Base-by-base conservation (phyloP, 2,888 invertebrate genomes). In the Ypsolopha sequella region DNA sequence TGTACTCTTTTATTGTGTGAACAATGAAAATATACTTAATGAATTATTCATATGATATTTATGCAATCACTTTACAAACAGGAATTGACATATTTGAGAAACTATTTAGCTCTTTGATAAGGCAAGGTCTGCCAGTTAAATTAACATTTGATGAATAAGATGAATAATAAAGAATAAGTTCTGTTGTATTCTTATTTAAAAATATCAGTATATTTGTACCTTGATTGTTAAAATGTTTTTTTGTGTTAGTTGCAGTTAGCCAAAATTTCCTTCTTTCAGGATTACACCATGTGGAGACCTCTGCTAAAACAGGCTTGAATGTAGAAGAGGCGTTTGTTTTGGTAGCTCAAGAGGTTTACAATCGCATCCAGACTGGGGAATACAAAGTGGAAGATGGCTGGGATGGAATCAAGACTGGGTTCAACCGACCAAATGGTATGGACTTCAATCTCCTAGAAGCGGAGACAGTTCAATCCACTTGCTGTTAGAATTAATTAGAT, bases 351-450 rank as follows among this genome's bases (percentile, higher is more conserved):
- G 96, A 97, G 76, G 94, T 95, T 4, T 95, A 95, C 76, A 93
- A 94, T 66, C 91, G 95, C 71, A 94, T 98, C 65, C 93, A 95
- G 66, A 93, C 92, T 10, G 97, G 97, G 11, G 96, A 97, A 82
- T 96, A 98, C 70, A 94, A 94, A 74, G 91, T 96, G 1, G 95
- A 95, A 69, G 97, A 97, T 57, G 98, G 97, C 10, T 98, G 98
- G 97, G 98, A 98, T 68, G 98, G 98, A 6, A 96, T 98, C 51
- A 98, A 98, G 79, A 94, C 95, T 36, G 98, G 98, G 34, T 95
- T 95, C 78, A 91, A 93, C 59, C 81, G 94, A 60, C 94, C 94
- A 33, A 93, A 92, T 57, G 93, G 93, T 55, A 86, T 94, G 74
- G 95, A 95, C 78, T 93, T 93, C 70, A 94, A 95, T 81, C 87